Conservation (phyloP, 2,113 vertebrate genomes). For the Mellivora capensis region DNA sequence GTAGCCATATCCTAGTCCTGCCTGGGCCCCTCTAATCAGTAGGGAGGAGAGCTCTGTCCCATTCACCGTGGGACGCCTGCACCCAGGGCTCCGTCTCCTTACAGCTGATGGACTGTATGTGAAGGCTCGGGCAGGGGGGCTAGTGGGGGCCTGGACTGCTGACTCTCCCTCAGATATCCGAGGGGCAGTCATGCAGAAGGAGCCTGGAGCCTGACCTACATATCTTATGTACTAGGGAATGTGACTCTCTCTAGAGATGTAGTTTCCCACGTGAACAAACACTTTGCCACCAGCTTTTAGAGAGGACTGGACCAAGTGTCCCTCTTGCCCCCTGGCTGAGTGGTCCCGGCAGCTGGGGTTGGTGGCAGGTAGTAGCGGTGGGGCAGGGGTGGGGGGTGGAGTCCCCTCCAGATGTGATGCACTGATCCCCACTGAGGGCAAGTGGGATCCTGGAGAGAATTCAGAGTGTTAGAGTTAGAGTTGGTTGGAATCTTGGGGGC, state of each 20-base stretch:
- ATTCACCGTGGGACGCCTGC: rapidly evolving
- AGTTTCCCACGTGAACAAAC: slow-evolving; percentile 51
- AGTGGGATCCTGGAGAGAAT: background rate
- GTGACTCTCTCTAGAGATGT: background rate
- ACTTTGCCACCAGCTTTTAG: slow-evolving; percentile 13
- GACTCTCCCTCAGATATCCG: background rate
- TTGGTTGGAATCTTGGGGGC: background rate
- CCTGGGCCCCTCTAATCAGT: background rate
- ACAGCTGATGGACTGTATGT: background rate
- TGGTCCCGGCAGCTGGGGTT: background rate
- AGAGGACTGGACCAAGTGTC: background rate
- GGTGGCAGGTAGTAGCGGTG: too few species aligned
- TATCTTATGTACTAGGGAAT: background rate
- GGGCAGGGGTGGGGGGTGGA: rapidly evolving
- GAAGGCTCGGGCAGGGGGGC: background rate
- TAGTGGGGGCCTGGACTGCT: background rate
- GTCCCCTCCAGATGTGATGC: background rate
- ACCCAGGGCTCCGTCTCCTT: background rate
- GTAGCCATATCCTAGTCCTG: background rate
- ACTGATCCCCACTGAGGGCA: background rate
- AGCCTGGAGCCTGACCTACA: slow-evolving; percentile 44
- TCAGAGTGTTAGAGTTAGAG: background rate
- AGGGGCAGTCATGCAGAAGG: slow-evolving; percentile 20
- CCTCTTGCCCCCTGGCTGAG: background rate
- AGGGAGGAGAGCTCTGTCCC: rapidly evolving